phyloP scores from a whole-genome alignment of 2,113 vertebrate species.

The Nycticorax nycticorax region DNA sequence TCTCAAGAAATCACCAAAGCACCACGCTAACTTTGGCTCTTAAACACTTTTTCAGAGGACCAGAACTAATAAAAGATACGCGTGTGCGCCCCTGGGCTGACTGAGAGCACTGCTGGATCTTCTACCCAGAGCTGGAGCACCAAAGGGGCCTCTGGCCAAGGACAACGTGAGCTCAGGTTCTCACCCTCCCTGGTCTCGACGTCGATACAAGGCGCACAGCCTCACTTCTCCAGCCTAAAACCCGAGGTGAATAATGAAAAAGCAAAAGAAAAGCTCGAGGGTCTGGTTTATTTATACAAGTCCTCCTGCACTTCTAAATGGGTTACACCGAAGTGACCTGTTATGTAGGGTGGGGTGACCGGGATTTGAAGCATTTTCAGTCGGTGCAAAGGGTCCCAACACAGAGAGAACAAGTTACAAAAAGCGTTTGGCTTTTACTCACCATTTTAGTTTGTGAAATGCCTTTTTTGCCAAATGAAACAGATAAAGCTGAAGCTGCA shows the following conservation, averaged over 20 bases:
- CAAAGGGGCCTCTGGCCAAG: neutral
- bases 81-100: accelerated
- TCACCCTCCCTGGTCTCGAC: accelerated
- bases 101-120: neutral
- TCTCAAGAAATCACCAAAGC: neutral
- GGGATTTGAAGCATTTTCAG: neutral
- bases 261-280: neutral
- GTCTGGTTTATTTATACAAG: neutral
- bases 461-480: neutral
- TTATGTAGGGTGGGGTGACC: accelerated
- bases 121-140: neutral
- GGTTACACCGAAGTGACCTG: neutral
- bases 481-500: neutral
- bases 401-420: neutral
- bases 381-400: neutral
- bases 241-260: neutral
- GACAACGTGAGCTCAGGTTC: neutral
- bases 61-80: neutral
- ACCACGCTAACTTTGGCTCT: neutral
- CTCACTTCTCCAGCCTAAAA: neutral
- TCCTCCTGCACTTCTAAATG: neutral
- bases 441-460: neutral
- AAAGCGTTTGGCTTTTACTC: neutral
- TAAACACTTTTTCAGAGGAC: neutral
- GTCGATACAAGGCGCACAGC: accelerated